Conservation (phyloP, 2,797 vertebrate species). For the Chromobotia macracanthus region DNA sequence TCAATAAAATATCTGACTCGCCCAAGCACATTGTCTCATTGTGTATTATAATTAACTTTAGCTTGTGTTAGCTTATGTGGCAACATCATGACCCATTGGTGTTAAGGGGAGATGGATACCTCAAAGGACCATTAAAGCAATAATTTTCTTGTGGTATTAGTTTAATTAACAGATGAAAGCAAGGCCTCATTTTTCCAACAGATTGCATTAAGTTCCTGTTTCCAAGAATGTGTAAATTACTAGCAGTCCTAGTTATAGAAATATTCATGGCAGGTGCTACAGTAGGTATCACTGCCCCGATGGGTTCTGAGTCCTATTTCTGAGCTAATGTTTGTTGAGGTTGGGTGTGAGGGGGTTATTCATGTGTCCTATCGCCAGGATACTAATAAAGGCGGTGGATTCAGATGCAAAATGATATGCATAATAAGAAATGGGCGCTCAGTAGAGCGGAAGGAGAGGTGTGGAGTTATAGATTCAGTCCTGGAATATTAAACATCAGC, state of each 20-base stretch:
- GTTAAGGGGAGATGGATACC: constrained; percentile 5
- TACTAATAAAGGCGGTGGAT: constrained; percentile 47
- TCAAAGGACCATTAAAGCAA: constrained; percentile 23
- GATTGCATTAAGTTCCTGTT: constrained; percentile 13
- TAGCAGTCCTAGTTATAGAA: not conserved
- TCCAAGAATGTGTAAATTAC: constrained; percentile 13
- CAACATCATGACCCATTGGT: not conserved
- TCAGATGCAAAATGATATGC: constrained; percentile 49
- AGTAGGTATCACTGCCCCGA: not conserved
- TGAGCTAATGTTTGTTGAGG: constrained; percentile 18
- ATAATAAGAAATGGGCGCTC: constrained; percentile 42
- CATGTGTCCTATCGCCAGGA: constrained; percentile 25
- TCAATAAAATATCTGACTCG: constrained; percentile 2
- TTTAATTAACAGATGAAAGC: constrained; percentile 34
- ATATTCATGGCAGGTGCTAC: not conserved
- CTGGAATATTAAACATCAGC: constrained; percentile 39
- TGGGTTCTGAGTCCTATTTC: not conserved
- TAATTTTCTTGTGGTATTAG: constrained; percentile 26
- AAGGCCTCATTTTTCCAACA: not conserved
- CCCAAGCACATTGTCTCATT: not conserved
- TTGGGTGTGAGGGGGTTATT: constrained; percentile 5
- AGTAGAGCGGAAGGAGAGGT: constrained; percentile 37
- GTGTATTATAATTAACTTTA: not conserved
- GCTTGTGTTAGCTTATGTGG: constrained; percentile 14
- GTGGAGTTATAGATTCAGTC: constrained; percentile 34